Conservation (phyloP, 2,888 invertebrate genomes). For the Malacosoma neustria region DNA sequence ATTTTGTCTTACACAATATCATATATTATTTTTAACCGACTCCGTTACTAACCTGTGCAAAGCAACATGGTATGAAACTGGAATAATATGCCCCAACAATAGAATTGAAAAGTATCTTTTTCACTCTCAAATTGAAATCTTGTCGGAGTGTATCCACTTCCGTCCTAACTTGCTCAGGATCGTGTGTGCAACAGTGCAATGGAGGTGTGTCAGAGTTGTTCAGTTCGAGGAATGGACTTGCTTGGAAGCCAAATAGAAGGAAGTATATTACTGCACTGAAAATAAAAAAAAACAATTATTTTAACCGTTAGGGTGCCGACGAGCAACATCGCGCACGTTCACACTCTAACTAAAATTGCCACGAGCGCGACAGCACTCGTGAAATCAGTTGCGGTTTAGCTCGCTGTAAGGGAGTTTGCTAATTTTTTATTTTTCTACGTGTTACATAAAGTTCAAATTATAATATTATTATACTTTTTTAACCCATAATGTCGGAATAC, state of each 20-base stretch:
- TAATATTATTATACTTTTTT: too few relatives aligned
- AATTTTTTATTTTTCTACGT: too few relatives aligned
- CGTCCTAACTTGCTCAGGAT: slow-evolving; percentile 81
- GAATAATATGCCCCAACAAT: slow-evolving; percentile 91
- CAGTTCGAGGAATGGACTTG: slow-evolving; percentile 84
- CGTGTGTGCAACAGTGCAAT: slow-evolving; percentile 84
- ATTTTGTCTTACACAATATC: too few relatives aligned
- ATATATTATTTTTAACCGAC: too few relatives aligned
- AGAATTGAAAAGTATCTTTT: slow-evolving; percentile 90
- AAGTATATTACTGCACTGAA: slow-evolving; percentile 83
- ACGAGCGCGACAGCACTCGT: too few relatives aligned
- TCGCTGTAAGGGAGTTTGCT: too few relatives aligned
- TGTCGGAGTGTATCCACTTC: slow-evolving; percentile 90
- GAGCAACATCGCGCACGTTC: too few relatives aligned
- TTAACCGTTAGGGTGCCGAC: too few relatives aligned
- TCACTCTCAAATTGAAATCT: slow-evolving; percentile 92
- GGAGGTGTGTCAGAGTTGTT: slow-evolving; percentile 73
- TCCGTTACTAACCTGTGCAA: slow-evolving; percentile 94
- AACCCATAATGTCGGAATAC: too few relatives aligned
- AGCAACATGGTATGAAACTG: slow-evolving; percentile 91
- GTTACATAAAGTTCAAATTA: too few relatives aligned
- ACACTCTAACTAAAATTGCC: too few relatives aligned
- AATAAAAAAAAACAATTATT: slow-evolving; percentile 5
- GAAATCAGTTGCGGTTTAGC: too few relatives aligned
- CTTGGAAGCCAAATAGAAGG: slow-evolving; percentile 85